A percentile compares a stretch with the other conserved stretches of the same genome.
phyloP scores from a whole-genome alignment of 2,888 invertebrate genomes.

The Blastobasis adustella region DNA sequence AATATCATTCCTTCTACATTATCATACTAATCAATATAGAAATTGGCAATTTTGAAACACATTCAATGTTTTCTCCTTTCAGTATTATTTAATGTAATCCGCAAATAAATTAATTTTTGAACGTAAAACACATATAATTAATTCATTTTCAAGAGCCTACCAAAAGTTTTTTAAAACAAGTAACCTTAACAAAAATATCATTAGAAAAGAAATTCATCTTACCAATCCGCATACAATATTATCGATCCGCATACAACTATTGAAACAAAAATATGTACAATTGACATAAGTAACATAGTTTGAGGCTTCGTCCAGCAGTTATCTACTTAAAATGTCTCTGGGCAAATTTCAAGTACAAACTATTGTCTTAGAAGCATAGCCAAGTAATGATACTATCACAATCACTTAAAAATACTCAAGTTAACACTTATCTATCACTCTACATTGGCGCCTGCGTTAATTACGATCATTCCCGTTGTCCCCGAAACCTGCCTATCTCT shows the following conservation, averaged over 20 bases:
- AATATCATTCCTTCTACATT: no score
- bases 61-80: not conserved
- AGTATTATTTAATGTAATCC: not conserved
- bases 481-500: no score
- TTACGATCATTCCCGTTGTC: no score
- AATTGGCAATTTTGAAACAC: not conserved
- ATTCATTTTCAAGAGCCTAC: no score
- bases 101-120: no score
- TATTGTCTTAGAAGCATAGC: slow-evolving; percentile 11
- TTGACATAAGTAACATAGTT: slow-evolving; percentile 9
- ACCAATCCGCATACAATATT: no score
- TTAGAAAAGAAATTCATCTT: no score
- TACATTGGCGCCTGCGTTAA: not conserved
- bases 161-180: no score
- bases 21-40: no score
- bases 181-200: no score
- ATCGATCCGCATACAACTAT: not conserved
- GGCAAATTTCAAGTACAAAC: slow-evolving; percentile 5
- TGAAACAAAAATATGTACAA: slow-evolving; percentile 11
- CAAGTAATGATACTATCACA: slow-evolving; percentile 16
- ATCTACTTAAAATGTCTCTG: not conserved
- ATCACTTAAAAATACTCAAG: slow-evolving; percentile 9
- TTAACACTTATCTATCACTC: not conserved
- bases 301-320: slow-evolving; percentile 5
- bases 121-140: no score